A percentile compares a stretch with the other conserved stretches of the same genome.
These are phyloP conservation scores for Drosophila eohydei DNA, from an alignment of 2,888 invertebrate species.

Conservation along the genomic window DNA sequence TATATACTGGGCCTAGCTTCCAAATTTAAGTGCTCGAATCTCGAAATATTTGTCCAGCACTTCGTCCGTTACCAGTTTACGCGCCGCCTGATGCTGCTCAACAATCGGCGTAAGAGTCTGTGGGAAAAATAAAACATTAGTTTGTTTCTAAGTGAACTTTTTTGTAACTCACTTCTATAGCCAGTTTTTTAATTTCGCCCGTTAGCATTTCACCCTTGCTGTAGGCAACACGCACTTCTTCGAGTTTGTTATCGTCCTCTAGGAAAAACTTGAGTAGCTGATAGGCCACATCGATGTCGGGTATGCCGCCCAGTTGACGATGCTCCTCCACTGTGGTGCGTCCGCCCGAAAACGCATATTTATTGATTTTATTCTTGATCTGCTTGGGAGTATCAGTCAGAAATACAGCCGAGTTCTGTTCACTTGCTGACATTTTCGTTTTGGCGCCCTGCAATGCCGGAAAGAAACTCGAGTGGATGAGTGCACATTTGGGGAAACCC, in stretches of 20 bases:
- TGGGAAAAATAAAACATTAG: background rate
- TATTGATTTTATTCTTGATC: constrained; percentile 97
- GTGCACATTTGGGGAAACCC: constrained; percentile 94
- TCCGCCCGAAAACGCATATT: constrained; percentile 99
- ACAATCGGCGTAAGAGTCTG: constrained; percentile 90
- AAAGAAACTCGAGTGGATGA: constrained; percentile 94
- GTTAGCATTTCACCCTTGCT: constrained; percentile 93
- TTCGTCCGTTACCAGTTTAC: constrained; percentile 93
- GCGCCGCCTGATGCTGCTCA: constrained; percentile 91
- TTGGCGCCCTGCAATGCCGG: constrained; percentile 98
- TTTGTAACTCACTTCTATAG: constrained; percentile 88
- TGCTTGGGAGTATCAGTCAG: constrained; percentile 98
- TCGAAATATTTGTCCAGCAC: constrained; percentile 93
- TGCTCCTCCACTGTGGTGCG: constrained; percentile 97
- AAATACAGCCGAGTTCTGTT: constrained; percentile 96
- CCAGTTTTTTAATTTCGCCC: constrained; percentile 96
- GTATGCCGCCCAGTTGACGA: constrained; percentile 95
- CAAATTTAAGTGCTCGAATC: constrained; percentile 90
- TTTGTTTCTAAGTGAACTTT: background rate
- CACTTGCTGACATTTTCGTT: constrained; percentile 99
- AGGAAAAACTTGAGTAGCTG: constrained; percentile 98
- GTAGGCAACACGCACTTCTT: constrained; percentile 87
- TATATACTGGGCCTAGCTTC: constrained; percentile 52
- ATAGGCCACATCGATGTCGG: constrained; percentile 97
- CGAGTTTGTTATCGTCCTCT: constrained; percentile 95